Conservation (phyloP, 2,888 invertebrate genomes). For the Apotomis capreana region DNA sequence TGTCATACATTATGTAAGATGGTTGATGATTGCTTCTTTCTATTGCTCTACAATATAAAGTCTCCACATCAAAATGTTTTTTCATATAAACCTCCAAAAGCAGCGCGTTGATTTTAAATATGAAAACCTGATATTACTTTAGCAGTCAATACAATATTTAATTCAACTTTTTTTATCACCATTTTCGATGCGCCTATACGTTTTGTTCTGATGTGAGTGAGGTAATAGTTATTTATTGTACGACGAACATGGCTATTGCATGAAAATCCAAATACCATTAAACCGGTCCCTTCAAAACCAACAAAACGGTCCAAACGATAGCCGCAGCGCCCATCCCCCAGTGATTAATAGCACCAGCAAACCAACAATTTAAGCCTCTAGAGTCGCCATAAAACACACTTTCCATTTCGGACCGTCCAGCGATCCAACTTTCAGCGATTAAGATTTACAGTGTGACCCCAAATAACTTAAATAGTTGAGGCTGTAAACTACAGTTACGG, state of each 20-base stretch:
- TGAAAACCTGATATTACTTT: too few species aligned
- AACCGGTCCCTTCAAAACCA: constrained; percentile 24
- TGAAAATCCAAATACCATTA: constrained; percentile 37
- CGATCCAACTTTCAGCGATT: constrained; percentile 75
- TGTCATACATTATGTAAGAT: too few species aligned
- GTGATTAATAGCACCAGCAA: constrained; percentile 37
- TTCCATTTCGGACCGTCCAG: constrained; percentile 58
- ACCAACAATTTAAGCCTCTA: constrained; percentile 43
- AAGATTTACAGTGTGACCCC: constrained; percentile 77
- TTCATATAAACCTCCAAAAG: too few species aligned
- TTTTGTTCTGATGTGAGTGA: too few species aligned
- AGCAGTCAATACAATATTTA: too few species aligned
- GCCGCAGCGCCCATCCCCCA: constrained; percentile 3
- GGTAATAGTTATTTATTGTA: not conserved
- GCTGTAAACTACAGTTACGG: constrained; percentile 40
- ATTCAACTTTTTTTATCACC: too few species aligned
- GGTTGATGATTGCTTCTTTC: too few species aligned
- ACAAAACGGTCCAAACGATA: constrained; percentile 27
- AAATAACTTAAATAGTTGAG: constrained; percentile 77
- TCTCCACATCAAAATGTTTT: too few species aligned
- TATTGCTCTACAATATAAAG: too few species aligned
- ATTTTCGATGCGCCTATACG: too few species aligned
- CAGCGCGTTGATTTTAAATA: too few species aligned
- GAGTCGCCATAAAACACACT: constrained; percentile 43
- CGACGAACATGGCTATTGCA: constrained; percentile 5